Conservation (phyloP, 1,140 invertebrate species). For the Elysia chlorotica region DNA sequence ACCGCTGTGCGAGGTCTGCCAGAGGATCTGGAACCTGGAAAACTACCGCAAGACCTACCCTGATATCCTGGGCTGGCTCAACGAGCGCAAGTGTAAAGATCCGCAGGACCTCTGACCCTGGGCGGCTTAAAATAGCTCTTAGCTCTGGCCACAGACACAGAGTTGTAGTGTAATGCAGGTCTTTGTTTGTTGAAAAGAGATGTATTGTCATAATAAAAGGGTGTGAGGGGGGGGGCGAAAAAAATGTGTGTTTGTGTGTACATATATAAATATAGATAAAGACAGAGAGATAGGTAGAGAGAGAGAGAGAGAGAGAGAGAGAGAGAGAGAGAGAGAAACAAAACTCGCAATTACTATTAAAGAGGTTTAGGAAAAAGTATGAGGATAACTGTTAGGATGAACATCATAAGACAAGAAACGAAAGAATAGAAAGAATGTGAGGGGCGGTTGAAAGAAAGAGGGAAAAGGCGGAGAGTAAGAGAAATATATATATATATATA, state of each 20-base stretch:
- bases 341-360: too few species aligned
- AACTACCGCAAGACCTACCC: slow-evolving; percentile 7
- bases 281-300: neutral
- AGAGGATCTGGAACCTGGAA: slow-evolving; percentile 14
- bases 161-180: neutral
- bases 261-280: neutral
- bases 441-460: neutral
- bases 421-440: neutral
- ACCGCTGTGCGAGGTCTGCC: slow-evolving; percentile 21
- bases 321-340: neutral
- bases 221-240: neutral
- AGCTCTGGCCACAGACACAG: neutral
- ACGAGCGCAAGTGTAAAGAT: slow-evolving; percentile 5
- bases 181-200: neutral
- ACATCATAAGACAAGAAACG: neutral
- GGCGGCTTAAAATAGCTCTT: neutral
- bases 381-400: too few species aligned
- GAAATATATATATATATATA: neutral
- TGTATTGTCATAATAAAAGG: neutral
- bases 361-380: too few species aligned
- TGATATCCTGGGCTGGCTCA: slow-evolving; percentile 14
- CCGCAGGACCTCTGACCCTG: neutral
- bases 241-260: too few species aligned
- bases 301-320: neutral
- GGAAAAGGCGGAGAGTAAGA: neutral